Percentiles rank a stretch among this genome's conserved stretches.
Evolutionary conservation across 2,113 vertebrate species (phyloP).

Genomic region (Apistogramma diplotaenia): DNA sequence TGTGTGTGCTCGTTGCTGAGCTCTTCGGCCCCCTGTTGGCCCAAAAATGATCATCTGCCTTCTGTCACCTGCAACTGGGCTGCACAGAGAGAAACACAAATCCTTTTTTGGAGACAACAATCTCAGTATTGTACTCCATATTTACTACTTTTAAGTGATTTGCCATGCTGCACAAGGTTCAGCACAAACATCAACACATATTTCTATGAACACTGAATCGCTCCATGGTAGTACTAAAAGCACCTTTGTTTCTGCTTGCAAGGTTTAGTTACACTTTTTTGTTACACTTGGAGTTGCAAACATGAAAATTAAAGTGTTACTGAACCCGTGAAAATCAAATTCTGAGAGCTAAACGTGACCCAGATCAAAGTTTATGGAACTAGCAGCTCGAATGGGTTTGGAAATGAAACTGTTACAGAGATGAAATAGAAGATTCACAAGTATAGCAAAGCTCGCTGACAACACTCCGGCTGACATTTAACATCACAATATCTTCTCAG

Average conservation of each 20-base stretch:
- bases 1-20: background rate
- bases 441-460: background rate
- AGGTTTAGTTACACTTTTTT: background rate
- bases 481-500: background rate
- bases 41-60: background rate
- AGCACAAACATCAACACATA: background rate
- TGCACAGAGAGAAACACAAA: background rate
- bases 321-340: background rate
- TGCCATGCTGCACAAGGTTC: rapidly evolving
- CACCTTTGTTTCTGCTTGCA: background rate
- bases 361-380: background rate
- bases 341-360: background rate
- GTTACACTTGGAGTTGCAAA: background rate
- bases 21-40: background rate
- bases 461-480: constrained; percentile 19
- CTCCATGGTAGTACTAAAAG: background rate
- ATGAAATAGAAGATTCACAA: background rate
- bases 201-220: background rate
- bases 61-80: background rate
- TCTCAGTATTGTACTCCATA: background rate
- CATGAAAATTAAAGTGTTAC: background rate
- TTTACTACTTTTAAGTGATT: background rate
- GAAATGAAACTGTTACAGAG: background rate
- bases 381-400: background rate
- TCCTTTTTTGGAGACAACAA: background rate